Evolutionary conservation across 1,140 invertebrate genomes (phyloP).

Genomic region (Pteromalus puparum): DNA sequence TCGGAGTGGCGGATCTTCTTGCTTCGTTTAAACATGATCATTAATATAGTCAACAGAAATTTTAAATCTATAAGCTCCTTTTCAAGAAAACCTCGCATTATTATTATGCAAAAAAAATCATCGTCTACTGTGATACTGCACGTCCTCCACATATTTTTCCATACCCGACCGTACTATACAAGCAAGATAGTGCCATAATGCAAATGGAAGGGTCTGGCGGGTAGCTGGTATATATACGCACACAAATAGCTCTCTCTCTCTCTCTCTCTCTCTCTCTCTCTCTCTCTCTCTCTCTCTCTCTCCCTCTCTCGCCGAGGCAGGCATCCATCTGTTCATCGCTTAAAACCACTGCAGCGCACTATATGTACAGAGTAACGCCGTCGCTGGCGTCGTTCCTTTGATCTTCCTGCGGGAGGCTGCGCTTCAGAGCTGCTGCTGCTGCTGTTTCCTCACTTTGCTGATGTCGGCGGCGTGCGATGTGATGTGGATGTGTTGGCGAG

Average conservation of each 20-base stretch:
- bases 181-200: slow-evolving; percentile 54
- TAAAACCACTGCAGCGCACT: slow-evolving; percentile 64
- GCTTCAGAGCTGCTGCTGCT: not conserved
- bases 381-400: slow-evolving; percentile 63
- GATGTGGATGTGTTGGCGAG: not conserved
- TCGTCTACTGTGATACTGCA: too few species aligned
- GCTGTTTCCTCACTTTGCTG: not conserved
- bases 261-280: slow-evolving; percentile 24
- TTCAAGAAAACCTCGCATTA: too few species aligned
- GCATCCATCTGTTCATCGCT: slow-evolving; percentile 61
- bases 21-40: too few species aligned
- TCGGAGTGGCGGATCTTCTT: too few species aligned
- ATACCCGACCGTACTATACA: not conserved
- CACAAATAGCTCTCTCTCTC: too few species aligned
- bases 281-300: slow-evolving; percentile 18
- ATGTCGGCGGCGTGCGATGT: not conserved
- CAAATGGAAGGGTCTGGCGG: slow-evolving; percentile 55
- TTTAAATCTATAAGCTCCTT: too few species aligned
- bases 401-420: slow-evolving; percentile 59
- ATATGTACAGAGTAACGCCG: slow-evolving; percentile 44
- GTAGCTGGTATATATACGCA: not conserved
- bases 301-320: slow-evolving; percentile 42
- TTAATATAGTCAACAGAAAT: too few species aligned
- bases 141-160: too few species aligned
- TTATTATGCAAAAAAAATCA: too few species aligned